Base-by-base conservation (phyloP, 1,140 invertebrate genomes). In the Chionoecetes opilio region DNA sequence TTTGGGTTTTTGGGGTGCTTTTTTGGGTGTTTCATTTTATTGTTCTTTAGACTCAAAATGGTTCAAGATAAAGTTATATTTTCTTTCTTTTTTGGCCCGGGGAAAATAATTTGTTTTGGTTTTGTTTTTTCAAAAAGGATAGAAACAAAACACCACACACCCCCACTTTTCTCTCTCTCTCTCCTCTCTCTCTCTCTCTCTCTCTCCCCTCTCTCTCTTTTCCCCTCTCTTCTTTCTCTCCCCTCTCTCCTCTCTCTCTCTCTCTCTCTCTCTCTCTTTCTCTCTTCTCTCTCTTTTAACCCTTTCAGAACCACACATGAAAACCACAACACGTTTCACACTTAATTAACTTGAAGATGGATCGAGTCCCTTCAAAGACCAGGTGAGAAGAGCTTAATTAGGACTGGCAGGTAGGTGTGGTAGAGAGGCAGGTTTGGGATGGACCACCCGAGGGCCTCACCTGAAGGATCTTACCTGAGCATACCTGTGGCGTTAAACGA, bases 201-300 rank as follows among this genome's bases (percentile, higher is more conserved):
- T 26, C 53, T 63, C 9, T 63, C 53, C 26, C 9, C 26, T 21
- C 26, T 21, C 6, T 1, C 2, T 26, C n/a, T 26, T 75, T 26
- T 75, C 63, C n/a, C 63, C n/a, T 26, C n/a, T 26, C n/a, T 26
- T 75, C 63, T 75, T 26, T 75, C 63, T 75, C 63, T 75, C 63
- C n/a, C 63, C n/a, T 26, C n/a, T 26, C n/a, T 26, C n/a, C 63
- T n/a, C 63, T 75, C 9, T 75, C 63, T 75, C 26, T 75, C 21
- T 75, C 63, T 75, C 63, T 75, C 63, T 75, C 63, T 75, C 63
- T 75, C 63, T 75, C 63, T 75, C 63, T 75, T 26, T 75, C 63
- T 75, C 63, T 75, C 63, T 75, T 75, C 85, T 37, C 85, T 37
- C 85, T 37, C 85, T 37, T 32, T 37, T n/a, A n/a, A n/a, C 85